A percentile compares a stretch with the other conserved stretches of the same genome.
phyloP scores from a whole-genome alignment of 2,888 invertebrate genomes.

The Patella ulyssiponensis region DNA sequence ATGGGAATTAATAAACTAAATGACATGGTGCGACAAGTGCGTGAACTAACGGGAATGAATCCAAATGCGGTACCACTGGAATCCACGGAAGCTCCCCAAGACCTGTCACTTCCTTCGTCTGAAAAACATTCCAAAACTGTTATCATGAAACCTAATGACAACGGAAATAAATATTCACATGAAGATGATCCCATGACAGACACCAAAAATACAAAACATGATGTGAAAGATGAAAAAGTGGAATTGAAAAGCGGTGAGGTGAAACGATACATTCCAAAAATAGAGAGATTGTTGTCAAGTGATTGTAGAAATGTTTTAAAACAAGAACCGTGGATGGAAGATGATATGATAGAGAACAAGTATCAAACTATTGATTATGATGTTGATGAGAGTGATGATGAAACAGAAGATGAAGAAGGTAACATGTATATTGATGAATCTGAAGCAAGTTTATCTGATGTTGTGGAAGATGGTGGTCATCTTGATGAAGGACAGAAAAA shows the following conservation, averaged over 20 bases:
- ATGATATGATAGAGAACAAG: neutral
- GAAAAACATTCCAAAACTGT: neutral
- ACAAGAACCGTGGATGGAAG: neutral
- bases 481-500: constrained; percentile 23
- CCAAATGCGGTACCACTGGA: constrained; percentile 8
- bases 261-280: too few species aligned
- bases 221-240: too few species aligned
- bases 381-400: constrained; percentile 23
- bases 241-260: too few species aligned
- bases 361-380: constrained; percentile 16
- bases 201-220: too few species aligned
- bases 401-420: constrained; percentile 20
- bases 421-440: constrained; percentile 2
- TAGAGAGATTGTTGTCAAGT: too few species aligned
- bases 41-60: constrained; percentile 57
- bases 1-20: constrained; percentile 65
- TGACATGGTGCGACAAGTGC: constrained; percentile 61
- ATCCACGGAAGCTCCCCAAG: neutral
- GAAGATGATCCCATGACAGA: too few species aligned
- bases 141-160: too few species aligned
- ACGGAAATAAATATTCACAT: too few species aligned
- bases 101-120: neutral
- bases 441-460: constrained; percentile 14
- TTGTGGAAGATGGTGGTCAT: constrained; percentile 22
- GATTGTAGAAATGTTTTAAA: too few species aligned